Conservation (phyloP, 2,113 vertebrate species). For the Dasyornis broadbenti region DNA sequence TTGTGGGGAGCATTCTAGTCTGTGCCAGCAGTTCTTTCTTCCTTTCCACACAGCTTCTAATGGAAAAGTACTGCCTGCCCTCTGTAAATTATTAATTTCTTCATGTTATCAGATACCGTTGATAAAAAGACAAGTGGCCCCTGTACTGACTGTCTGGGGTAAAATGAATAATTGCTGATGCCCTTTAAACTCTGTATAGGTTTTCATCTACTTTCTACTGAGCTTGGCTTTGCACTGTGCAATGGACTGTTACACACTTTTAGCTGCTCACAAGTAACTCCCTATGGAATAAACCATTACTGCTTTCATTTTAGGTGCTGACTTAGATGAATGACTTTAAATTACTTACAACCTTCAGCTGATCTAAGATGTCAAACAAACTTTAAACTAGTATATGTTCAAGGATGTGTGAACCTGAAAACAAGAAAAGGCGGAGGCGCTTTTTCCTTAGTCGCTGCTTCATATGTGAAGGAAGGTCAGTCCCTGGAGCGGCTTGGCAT, state of each 20-base stretch:
- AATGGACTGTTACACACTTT: conserved; percentile 48
- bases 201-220: conserved; percentile 58
- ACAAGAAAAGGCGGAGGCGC: conserved; percentile 12
- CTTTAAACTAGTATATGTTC: conserved; percentile 62
- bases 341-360: conserved; percentile 71
- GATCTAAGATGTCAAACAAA: conserved; percentile 71
- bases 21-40: conserved; percentile 49
- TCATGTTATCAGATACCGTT: conserved; percentile 67
- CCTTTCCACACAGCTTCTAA: conserved; percentile 45
- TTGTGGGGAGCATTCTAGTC: conserved; percentile 33
- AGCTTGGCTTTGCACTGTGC: conserved; percentile 16
- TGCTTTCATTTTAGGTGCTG: conserved; percentile 70
- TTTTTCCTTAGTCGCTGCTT: conserved; percentile 7
- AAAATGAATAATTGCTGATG: conserved; percentile 60
- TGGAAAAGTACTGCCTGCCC: conserved; percentile 66
- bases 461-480: background rate
- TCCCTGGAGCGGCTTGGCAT: background rate
- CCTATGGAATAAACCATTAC: conserved; percentile 56
- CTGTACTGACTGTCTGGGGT: conserved; percentile 44
- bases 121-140: conserved; percentile 67
- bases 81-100: conserved; percentile 76
- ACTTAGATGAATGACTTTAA: conserved; percentile 69
- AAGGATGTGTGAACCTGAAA: conserved; percentile 60
- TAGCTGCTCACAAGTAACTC: conserved; percentile 45
- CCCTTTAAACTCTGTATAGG: conserved; percentile 53